phyloP scores from a whole-genome alignment of 1,140 invertebrate species.

The Tetragnatha versicolor region DNA sequence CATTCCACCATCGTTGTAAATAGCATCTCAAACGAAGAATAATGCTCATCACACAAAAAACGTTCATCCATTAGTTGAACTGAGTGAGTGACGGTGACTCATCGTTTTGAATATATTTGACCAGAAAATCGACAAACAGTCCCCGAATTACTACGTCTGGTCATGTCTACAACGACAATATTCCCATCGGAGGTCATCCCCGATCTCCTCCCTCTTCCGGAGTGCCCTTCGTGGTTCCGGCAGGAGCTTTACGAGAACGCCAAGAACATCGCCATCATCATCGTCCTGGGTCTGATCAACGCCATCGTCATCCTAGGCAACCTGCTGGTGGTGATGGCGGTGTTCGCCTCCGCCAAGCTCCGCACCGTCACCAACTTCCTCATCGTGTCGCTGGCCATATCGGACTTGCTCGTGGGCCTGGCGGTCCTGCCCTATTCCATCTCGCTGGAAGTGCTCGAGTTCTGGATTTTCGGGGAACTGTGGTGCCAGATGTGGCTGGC shows the following conservation, averaged over 20 bases:
- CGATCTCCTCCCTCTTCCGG: slow-evolving; percentile 1
- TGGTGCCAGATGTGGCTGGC: slow-evolving; percentile 94
- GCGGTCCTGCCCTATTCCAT: slow-evolving; percentile 90
- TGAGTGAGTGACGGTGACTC: no score
- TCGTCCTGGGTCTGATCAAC: slow-evolving; percentile 81
- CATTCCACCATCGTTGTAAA: no score
- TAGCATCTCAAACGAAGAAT: no score
- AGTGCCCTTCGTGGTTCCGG: slow-evolving; percentile 23
- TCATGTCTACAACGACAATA: not conserved
- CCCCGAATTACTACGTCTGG: not conserved
- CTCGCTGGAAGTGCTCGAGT: slow-evolving; percentile 82
- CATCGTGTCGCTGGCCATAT: slow-evolving; percentile 90
- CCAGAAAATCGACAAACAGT: no score
- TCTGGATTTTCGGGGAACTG: slow-evolving; percentile 90
- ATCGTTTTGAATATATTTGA: no score
- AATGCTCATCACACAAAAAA: no score
- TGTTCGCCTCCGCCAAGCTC: slow-evolving; percentile 85
- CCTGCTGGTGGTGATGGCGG: slow-evolving; percentile 88
- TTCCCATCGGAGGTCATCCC: not conserved
- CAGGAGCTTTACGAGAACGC: slow-evolving; percentile 68
- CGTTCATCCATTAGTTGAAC: no score
- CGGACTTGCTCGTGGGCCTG: slow-evolving; percentile 88
- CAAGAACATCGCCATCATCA: slow-evolving; percentile 75
- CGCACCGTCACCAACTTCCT: slow-evolving; percentile 94
- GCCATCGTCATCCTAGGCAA: slow-evolving; percentile 86